Conservation (phyloP, 2,888 invertebrate species). For the Pammene aurita region DNA sequence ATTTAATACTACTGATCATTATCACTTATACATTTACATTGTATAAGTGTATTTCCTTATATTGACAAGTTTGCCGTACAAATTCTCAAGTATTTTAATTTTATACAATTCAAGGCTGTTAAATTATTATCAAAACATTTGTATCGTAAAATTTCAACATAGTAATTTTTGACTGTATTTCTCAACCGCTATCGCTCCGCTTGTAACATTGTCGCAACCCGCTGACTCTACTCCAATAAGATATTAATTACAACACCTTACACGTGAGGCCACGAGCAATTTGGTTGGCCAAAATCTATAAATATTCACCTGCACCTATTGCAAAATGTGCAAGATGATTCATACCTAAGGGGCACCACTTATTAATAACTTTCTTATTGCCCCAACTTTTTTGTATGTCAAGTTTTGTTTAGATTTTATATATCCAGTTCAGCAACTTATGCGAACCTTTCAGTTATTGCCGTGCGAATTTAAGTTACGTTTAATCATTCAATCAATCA, state of each 20-base stretch:
- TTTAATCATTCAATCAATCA: too few relatives aligned
- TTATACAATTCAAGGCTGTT: neutral
- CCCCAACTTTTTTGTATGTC: neutral
- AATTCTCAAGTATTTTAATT: too few relatives aligned
- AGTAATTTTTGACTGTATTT: neutral
- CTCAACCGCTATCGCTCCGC: slow-evolving; percentile 13
- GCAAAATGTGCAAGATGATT: slow-evolving; percentile 9
- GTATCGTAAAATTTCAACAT: neutral
- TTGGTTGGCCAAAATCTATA: slow-evolving; percentile 26
- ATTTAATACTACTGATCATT: too few relatives aligned
- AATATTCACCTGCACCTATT: slow-evolving; percentile 23
- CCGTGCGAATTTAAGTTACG: neutral
- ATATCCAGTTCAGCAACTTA: neutral
- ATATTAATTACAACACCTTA: slow-evolving; percentile 30
- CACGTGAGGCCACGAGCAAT: slow-evolving; percentile 15
- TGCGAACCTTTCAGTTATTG: neutral
- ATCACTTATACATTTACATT: too few relatives aligned
- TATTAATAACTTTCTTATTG: neutral
- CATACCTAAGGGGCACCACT: neutral
- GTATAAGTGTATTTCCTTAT: too few relatives aligned
- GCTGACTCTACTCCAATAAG: slow-evolving; percentile 14
- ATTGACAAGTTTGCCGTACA: too few relatives aligned
- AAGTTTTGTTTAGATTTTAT: neutral
- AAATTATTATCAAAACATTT: neutral
- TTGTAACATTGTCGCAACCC: slow-evolving; percentile 14